Evolutionary conservation across 2,797 vertebrate species (phyloP).

Genomic region (Alosa sapidissima): DNA sequence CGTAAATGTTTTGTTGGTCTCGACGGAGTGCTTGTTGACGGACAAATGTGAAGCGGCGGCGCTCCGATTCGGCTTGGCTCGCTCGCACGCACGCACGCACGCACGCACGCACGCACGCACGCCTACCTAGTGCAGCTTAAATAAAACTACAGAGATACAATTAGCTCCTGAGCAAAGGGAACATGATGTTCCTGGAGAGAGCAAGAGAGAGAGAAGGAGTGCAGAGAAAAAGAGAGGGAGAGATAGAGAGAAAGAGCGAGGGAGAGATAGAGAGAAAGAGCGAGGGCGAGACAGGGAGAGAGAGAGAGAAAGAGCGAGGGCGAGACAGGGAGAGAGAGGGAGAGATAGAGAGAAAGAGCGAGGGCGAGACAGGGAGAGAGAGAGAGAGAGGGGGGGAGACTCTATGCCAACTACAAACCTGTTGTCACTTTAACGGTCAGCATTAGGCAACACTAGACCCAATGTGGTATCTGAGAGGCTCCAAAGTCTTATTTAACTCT

Average conservation of each 20-base stretch:
- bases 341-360: not conserved
- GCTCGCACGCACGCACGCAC: not conserved
- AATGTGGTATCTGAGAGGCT: not conserved
- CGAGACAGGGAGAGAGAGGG: not conserved
- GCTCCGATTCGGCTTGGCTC: conserved; percentile 42
- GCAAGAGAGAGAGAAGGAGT: not conserved
- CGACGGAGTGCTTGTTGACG: conserved; percentile 45
- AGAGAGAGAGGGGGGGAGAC: not conserved
- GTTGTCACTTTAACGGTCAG: not conserved
- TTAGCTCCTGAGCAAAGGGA: conserved; percentile 58
- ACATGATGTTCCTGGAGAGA: not conserved
- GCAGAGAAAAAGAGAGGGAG: not conserved
- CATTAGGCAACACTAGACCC: not conserved
- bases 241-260: not conserved
- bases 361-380: not conserved
- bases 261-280: not conserved
- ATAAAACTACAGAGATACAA: conserved; percentile 58
- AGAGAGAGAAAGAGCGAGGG: not conserved
- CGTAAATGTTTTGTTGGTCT: conserved; percentile 66
- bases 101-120: not conserved
- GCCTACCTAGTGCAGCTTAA: not conserved
- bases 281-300: not conserved
- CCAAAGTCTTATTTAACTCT: not conserved
- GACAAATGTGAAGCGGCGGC: conserved; percentile 33
- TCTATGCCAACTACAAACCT: not conserved